A percentile compares a stretch with the other conserved stretches of the same genome.
Conservation (phyloP, 2,113 vertebrate species). For the Tragulus kanchil region DNA sequence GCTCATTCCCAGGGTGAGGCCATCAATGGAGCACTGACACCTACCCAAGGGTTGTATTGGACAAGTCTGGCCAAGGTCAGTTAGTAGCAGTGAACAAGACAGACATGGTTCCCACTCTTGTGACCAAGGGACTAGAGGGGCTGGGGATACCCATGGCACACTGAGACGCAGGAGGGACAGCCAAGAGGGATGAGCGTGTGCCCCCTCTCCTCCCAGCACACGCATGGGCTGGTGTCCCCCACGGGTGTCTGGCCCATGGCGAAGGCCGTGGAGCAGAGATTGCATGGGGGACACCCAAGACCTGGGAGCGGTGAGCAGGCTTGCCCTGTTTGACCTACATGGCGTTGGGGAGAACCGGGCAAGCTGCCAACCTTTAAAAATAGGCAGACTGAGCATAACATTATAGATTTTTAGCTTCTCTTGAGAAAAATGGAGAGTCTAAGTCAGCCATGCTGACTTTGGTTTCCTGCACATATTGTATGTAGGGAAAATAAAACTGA, state of each 20-base stretch:
- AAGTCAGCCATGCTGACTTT: background rate
- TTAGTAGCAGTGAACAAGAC: background rate
- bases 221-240: background rate
- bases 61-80: background rate
- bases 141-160: background rate
- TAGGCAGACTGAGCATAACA: background rate
- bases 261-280: background rate
- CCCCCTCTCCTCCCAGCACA: too few species aligned
- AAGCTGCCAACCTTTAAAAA: background rate
- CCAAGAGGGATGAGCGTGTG: background rate
- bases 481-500: background rate
- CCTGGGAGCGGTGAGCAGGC: background rate
- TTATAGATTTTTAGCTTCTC: slow-evolving; percentile 20
- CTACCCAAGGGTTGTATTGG: background rate
- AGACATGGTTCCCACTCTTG: background rate
- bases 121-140: background rate
- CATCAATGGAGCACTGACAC: background rate
- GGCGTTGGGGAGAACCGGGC: background rate
- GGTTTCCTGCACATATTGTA: background rate
- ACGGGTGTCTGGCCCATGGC: background rate
- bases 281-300: background rate
- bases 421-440: background rate
- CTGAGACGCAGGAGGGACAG: too few species aligned
- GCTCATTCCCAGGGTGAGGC: background rate
- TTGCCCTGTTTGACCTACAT: background rate